These are phyloP conservation scores for Crax fasciolata DNA, from an alignment of 2,797 vertebrate species.

Conservation along the genomic window DNA sequence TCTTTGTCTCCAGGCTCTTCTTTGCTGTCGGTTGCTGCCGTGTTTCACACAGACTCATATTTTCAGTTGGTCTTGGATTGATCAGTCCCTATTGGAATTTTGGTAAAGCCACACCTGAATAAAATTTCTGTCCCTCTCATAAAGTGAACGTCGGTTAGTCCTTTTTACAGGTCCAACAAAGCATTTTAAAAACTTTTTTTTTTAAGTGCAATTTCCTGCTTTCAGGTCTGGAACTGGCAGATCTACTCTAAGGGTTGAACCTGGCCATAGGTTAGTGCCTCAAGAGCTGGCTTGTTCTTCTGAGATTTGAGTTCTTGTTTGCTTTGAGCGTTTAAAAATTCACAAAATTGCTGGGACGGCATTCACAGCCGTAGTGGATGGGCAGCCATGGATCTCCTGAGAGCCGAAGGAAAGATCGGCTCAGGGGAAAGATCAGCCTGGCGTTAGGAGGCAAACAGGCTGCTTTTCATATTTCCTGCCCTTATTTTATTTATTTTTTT, in stretches of 20 bases:
- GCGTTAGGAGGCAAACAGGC: not conserved
- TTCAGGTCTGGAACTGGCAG: not conserved
- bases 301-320: not conserved
- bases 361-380: not conserved
- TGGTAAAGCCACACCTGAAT: not conserved
- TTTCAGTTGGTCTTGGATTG: slow-evolving; percentile 1
- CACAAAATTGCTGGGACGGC: not conserved
- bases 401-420: not conserved
- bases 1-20: slow-evolving; percentile 4
- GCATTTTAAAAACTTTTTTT: not conserved
- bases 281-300: not conserved
- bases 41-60: not conserved
- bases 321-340: slow-evolving; percentile 45
- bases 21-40: not conserved
- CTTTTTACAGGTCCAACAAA: not conserved
- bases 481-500: slow-evolving; percentile 26
- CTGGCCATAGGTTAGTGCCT: not conserved
- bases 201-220: slow-evolving; percentile 6
- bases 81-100: not conserved
- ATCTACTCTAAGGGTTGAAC: rapidly evolving
- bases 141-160: not conserved
- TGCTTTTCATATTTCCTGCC: slow-evolving; percentile 33
- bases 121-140: not conserved
- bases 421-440: slow-evolving; percentile 6
- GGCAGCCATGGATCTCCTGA: slow-evolving; percentile 13